Evolutionary conservation across 2,797 vertebrate species (phyloP).

Genomic region (Malurus leucopterus): DNA sequence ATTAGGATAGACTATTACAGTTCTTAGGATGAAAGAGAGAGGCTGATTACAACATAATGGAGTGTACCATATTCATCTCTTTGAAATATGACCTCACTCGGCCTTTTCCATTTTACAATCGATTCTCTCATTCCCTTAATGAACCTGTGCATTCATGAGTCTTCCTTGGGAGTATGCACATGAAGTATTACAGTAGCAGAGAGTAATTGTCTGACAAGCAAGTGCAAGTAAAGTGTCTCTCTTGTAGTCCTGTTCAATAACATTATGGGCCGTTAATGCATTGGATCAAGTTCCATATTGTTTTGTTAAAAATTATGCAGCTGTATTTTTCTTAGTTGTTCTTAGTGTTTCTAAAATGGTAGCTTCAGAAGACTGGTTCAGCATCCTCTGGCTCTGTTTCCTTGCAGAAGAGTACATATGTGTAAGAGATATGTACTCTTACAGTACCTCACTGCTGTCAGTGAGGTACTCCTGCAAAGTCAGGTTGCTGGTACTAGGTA

Average conservation of each 20-base stretch:
- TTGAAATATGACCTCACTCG: conserved; percentile 80
- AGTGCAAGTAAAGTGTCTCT: conserved; percentile 78
- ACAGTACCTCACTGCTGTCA: too few relatives aligned
- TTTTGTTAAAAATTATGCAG: conserved; percentile 67
- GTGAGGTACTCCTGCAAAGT: neutral
- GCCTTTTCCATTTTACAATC: conserved; percentile 82
- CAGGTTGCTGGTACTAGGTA: neutral
- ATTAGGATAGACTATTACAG: conserved; percentile 77
- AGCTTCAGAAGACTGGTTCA: conserved; percentile 17
- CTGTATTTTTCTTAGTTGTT: conserved; percentile 21
- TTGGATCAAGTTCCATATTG: conserved; percentile 40
- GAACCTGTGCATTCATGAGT: conserved; percentile 77
- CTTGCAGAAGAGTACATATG: neutral
- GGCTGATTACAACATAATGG: conserved; percentile 84
- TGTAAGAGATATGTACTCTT: neutral
- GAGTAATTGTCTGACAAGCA: conserved; percentile 78
- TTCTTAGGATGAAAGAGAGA: conserved; percentile 77
- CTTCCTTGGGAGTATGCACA: conserved; percentile 76
- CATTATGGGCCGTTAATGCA: conserved; percentile 77
- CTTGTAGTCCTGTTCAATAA: conserved; percentile 77
- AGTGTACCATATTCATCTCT: conserved; percentile 82
- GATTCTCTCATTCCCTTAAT: conserved; percentile 83
- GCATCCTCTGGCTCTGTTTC: neutral
- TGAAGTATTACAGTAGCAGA: conserved; percentile 76
- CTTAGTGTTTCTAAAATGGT: neutral